phyloP scores from a whole-genome alignment of 2,113 vertebrate genomes.

The Isurus oxyrinchus region DNA sequence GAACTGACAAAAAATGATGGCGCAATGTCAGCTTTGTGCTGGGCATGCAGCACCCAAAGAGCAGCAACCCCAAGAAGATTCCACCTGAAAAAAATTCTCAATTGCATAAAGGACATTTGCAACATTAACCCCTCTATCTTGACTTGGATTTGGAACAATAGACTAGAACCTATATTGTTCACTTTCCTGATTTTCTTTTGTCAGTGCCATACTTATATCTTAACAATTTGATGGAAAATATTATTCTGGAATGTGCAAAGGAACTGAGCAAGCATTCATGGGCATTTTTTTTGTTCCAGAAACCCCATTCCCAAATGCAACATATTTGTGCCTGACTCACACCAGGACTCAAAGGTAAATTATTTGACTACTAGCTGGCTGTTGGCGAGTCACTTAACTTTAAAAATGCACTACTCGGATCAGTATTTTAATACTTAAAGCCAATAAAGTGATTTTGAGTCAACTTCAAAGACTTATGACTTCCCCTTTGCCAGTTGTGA shows the following conservation, averaged over 20 bases:
- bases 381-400: neutral
- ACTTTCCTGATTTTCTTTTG: neutral
- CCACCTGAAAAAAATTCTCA: neutral
- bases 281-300: neutral
- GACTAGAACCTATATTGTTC: neutral
- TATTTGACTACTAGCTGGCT: neutral
- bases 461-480: neutral
- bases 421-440: neutral
- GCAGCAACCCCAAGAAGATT: neutral
- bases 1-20: neutral
- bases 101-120: neutral
- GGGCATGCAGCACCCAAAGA: neutral
- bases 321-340: neutral
- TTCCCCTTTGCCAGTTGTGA: neutral
- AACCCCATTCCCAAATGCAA: neutral
- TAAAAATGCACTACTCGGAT: neutral
- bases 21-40: neutral
- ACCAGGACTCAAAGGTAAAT: slow-evolving; percentile 15
- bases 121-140: neutral
- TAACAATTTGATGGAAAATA: neutral
- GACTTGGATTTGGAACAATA: neutral
- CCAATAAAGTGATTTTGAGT: neutral
- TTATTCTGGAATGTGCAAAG: neutral
- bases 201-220: neutral
- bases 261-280: neutral